Percentiles rank a stretch among this genome's conserved stretches.
These are phyloP conservation scores for Danio albolineatus DNA, from an alignment of 2,797 vertebrate genomes.

Conservation along the genomic window DNA sequence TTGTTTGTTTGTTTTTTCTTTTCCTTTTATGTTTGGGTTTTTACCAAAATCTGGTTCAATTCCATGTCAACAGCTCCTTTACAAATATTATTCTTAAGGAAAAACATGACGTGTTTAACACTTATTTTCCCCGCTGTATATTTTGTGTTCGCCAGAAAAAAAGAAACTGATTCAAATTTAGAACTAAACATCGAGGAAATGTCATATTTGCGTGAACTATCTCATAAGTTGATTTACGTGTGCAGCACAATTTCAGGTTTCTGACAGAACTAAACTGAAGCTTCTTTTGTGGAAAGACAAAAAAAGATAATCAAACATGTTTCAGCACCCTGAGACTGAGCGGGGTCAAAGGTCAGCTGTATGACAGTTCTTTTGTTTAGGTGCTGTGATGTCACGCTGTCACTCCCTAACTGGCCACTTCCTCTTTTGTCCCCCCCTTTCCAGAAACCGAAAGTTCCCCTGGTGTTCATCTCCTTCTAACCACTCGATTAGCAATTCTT, in stretches of 20 bases:
- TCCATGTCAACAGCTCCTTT: too few relatives aligned
- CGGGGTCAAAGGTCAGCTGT: constrained; percentile 48
- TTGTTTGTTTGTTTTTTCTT: too few relatives aligned
- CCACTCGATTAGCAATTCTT: constrained; percentile 65
- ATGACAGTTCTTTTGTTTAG: constrained; percentile 58
- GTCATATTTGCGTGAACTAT: background rate
- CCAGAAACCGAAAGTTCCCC: constrained; percentile 82
- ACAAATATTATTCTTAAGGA: too few relatives aligned
- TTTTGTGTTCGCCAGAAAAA: too few relatives aligned
- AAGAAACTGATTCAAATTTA: too few relatives aligned
- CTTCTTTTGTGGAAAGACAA: background rate
- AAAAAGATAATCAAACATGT: constrained; percentile 20
- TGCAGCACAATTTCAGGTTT: constrained; percentile 5
- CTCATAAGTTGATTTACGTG: constrained; percentile 1
- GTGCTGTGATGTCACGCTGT: constrained; percentile 69
- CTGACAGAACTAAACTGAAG: constrained; percentile 4
- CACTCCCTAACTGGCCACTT: constrained; percentile 80
- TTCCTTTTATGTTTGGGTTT: too few relatives aligned
- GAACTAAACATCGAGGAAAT: too few relatives aligned
- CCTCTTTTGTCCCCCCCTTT: constrained; percentile 81
- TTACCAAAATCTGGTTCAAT: too few relatives aligned
- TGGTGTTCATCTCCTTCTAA: constrained; percentile 71
- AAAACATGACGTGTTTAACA: too few relatives aligned
- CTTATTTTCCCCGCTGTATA: too few relatives aligned
- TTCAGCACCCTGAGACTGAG: background rate